Percentiles rank a stretch among this genome's conserved stretches.
Evolutionary conservation across 2,888 invertebrate genomes (phyloP).

Genomic region (Uropetala carovei): DNA sequence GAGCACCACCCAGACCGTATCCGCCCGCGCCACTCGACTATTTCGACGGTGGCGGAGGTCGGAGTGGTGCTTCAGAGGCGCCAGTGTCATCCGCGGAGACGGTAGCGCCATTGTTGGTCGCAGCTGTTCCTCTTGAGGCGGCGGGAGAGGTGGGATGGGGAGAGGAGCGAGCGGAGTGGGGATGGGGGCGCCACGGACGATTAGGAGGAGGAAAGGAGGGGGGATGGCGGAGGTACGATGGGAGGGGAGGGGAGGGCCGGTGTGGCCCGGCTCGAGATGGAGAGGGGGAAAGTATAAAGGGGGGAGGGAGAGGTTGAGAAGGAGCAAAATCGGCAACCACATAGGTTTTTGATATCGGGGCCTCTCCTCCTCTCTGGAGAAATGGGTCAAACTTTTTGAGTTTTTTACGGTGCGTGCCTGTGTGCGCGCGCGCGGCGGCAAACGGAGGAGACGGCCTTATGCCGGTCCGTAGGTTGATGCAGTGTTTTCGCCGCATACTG

Average conservation of each 20-base stretch:
- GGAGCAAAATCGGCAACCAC: constrained; percentile 53
- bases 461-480: neutral
- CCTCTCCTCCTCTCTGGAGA: constrained; percentile 6
- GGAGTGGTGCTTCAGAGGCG: constrained; percentile 12
- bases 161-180: neutral
- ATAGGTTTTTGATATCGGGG: constrained; percentile 60
- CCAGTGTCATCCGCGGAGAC: constrained; percentile 31
- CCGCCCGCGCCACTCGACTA: constrained; percentile 29
- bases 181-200: constrained; percentile 52
- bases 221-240: neutral
- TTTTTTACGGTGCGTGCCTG: constrained; percentile 5
- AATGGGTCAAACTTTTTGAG: constrained; percentile 52
- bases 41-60: constrained; percentile 38
- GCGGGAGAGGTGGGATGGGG: constrained; percentile 4
- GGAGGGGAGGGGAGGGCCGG: neutral
- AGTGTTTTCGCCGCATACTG: neutral
- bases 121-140: constrained; percentile 25
- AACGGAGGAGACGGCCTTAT: neutral
- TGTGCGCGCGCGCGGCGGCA: constrained; percentile 20
- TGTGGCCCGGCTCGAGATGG: neutral
- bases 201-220: constrained; percentile 16
- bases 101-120: constrained; percentile 42
- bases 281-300: neutral
- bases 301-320: neutral
- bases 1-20: neutral